phyloP scores from a whole-genome alignment of 1,140 invertebrate genomes.

The Potamilus streckersoni region DNA sequence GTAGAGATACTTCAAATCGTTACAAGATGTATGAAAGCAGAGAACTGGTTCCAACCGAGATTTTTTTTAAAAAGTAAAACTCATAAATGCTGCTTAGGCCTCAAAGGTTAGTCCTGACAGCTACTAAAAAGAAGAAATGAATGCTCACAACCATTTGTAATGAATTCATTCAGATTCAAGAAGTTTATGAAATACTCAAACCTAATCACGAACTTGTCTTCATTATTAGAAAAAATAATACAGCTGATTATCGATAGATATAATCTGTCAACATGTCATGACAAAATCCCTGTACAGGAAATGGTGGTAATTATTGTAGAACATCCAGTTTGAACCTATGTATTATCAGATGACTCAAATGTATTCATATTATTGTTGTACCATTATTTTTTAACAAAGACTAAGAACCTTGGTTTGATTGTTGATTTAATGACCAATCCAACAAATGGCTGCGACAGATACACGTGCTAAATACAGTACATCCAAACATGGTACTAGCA shows the following conservation, averaged over 20 bases:
- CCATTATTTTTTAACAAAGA: no score
- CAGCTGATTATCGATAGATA: background rate
- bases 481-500: background rate
- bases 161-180: background rate
- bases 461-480: background rate
- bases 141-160: background rate
- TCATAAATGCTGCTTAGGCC: background rate
- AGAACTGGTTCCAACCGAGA: background rate
- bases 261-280: background rate
- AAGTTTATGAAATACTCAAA: no score
- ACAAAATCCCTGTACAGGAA: background rate
- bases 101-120: background rate
- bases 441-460: background rate
- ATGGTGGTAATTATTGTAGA: background rate
- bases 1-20: background rate
- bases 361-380: background rate
- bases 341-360: conserved; percentile 1
- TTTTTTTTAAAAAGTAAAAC: background rate
- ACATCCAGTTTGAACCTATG: background rate
- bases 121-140: background rate
- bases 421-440: background rate
- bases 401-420: background rate
- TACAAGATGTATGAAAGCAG: background rate
- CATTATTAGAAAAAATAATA: background rate
- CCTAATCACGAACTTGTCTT: background rate